phyloP scores from a whole-genome alignment of 2,113 vertebrate species.

The Cyanistes caeruleus region DNA sequence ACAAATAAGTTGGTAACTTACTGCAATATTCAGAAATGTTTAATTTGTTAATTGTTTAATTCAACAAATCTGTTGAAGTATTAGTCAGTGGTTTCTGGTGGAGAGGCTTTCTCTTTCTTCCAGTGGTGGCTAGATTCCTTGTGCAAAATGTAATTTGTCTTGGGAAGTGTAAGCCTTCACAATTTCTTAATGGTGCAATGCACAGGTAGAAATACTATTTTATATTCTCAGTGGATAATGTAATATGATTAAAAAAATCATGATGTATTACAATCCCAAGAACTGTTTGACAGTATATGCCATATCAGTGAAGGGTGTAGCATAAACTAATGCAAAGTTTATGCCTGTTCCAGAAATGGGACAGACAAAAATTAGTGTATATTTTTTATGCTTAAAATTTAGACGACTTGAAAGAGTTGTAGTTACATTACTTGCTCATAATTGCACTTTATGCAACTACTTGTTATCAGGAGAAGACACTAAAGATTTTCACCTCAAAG shows the following conservation, averaged over 20 bases:
- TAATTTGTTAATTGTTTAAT: no score
- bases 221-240: not conserved
- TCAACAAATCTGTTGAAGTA: not conserved
- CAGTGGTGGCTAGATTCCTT: not conserved
- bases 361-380: not conserved
- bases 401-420: not conserved
- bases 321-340: not conserved
- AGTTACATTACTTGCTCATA: not conserved
- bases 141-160: not conserved
- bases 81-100: not conserved
- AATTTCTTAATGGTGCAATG: not conserved
- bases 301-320: accelerated
- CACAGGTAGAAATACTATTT: not conserved
- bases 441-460: not conserved
- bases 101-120: not conserved
- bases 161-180: not conserved
- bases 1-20: not conserved
- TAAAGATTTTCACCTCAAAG: not conserved
- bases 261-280: not conserved
- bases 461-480: not conserved
- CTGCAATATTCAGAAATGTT: not conserved
- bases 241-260: not conserved
- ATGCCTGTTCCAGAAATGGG: not conserved
- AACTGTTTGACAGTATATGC: not conserved
- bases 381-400: not conserved